Percentiles rank a stretch among this genome's conserved stretches.
Evolutionary conservation across 2,888 invertebrate genomes (phyloP).

Genomic region (Pegoplata infirma): DNA sequence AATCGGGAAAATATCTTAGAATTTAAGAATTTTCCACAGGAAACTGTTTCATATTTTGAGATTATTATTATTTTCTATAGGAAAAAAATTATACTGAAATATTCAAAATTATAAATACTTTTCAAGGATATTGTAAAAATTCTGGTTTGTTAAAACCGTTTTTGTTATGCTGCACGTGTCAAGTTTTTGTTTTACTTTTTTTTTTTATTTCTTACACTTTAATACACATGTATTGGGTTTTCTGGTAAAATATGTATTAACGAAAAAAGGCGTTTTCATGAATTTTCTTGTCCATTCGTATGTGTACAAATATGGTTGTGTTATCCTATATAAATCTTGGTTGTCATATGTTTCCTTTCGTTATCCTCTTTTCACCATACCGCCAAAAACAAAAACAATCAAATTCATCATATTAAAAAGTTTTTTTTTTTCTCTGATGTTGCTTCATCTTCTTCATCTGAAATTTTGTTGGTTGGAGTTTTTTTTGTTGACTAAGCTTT

Average conservation of each 20-base stretch:
- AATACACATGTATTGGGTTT: slow-evolving; percentile 1
- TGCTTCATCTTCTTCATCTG: not conserved
- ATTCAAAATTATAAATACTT: no score
- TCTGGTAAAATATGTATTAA: not conserved
- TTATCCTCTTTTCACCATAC: not conserved
- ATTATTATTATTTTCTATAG: no score
- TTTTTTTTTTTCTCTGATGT: no score
- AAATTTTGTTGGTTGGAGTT: slow-evolving; percentile 1
- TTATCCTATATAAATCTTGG: slow-evolving; percentile 11
- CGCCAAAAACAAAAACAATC: slow-evolving; percentile 8
- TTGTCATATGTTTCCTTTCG: slow-evolving; percentile 7
- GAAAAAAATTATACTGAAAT: no score
- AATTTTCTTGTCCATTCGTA: not conserved
- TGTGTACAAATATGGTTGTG: slow-evolving; percentile 8
- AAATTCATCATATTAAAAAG: slow-evolving; percentile 49
- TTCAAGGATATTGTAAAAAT: no score
- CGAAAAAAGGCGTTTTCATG: not conserved
- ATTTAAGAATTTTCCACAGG: no score
- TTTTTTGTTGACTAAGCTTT: slow-evolving; percentile 13
- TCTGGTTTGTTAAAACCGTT: not conserved
- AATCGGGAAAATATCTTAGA: no score
- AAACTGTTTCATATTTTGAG: no score
- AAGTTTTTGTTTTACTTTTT: no score
- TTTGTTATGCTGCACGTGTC: slow-evolving; percentile 11
- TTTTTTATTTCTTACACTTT: not conserved